phyloP scores from a whole-genome alignment of 2,113 vertebrate species.

The Dipodomys merriami region DNA sequence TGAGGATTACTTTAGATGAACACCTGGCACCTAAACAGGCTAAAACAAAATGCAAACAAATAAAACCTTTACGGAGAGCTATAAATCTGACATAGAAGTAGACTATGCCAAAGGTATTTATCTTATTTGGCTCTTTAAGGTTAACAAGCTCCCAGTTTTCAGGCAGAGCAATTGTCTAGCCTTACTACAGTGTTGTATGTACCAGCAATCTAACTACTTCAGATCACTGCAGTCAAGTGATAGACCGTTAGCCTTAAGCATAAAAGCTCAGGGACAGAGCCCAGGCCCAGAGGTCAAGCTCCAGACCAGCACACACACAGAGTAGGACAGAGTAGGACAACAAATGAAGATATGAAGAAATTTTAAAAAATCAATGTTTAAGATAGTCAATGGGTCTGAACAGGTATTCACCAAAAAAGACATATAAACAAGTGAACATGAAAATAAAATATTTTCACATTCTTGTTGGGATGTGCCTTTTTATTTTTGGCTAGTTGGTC shows the following conservation, averaged over 20 bases:
- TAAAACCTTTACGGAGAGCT: not conserved
- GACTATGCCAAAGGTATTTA: not conserved
- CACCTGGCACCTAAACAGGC: not conserved
- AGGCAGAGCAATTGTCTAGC: not conserved
- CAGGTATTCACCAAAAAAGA: slow-evolving; percentile 6
- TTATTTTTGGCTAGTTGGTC: too few species aligned
- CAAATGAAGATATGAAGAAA: slow-evolving; percentile 25
- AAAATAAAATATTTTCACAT: slow-evolving; percentile 38
- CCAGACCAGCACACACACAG: too few species aligned
- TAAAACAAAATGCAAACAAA: slow-evolving; percentile 55
- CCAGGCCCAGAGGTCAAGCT: too few species aligned
- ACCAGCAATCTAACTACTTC: not conserved
- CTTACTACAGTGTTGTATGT: not conserved
- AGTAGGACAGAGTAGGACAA: not conserved
- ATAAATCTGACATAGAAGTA: slow-evolving; percentile 17
- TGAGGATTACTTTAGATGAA: slow-evolving; percentile 37
- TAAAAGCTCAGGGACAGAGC: too few species aligned
- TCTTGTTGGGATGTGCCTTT: not conserved
- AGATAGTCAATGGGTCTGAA: slow-evolving; percentile 28
- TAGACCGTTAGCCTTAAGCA: too few species aligned
- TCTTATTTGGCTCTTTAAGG: not conserved
- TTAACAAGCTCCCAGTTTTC: not conserved
- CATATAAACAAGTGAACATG: not conserved
- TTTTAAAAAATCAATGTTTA: not conserved
- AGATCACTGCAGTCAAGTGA: not conserved